Base-by-base conservation (phyloP, 2,113 vertebrate species). In the Nematolebias whitei region DNA sequence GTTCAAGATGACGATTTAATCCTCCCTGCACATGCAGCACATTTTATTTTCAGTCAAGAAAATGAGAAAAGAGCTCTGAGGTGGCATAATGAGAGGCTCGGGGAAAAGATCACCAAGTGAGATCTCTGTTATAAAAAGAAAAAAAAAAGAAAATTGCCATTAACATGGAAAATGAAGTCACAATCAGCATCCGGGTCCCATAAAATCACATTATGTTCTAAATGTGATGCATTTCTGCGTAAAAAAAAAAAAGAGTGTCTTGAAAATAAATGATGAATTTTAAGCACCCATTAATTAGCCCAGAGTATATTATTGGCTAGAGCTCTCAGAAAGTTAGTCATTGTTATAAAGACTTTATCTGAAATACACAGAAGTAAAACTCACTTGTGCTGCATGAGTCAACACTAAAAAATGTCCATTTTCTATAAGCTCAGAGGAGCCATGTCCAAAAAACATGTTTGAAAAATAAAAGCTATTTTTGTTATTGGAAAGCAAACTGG, bases 1-100 rank as follows among this genome's bases (percentile, higher is more conserved):
- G 3, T 62, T 54, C 52, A 62, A 62, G 65, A 67, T 16, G n/a
- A 62, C 64, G 57, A 74, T 71, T 65, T 59, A 76, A 65, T 66
- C 22, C 39, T 50, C 11, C 23, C 8, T 55, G 48, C 51, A 56
- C 20, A 44, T 23, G 47, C 47, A n/a, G 39, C 58, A 49, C 26
- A 58, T 72, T 76, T 78, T 35, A 62, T 76, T 65, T 62, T 22
- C 29, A 19, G 49, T 56, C 15, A 19, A 12, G 15, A 8, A 13
- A 41, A 41, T 4, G 60, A 29, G 63, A 47, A 53, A 58, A 29
- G 53, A 71, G 68, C 39, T 63, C 63, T 14, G 41, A 68, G 56
- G 58, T 35, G 44, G 48, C 39, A 26, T 19, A 5, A 2, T 26
- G 50, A 48, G 32, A 35, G 32, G 32, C n/a, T 26, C 16, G 45